Evolutionary conservation across 1,140 invertebrate genomes (phyloP).

Genomic region (Chlorops oryzae): DNA sequence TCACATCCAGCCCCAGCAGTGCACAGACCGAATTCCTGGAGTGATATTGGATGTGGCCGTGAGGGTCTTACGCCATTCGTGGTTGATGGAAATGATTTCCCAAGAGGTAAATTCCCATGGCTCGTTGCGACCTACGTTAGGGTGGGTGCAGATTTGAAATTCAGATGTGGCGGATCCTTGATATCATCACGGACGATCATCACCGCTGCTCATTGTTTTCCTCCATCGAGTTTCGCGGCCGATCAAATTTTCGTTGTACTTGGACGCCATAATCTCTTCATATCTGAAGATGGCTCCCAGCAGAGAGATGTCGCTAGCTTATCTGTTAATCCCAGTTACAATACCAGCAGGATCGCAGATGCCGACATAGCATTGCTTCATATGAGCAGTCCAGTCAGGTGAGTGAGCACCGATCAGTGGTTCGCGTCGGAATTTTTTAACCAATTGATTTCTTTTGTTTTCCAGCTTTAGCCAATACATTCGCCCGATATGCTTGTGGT

Average conservation of each 20-base stretch:
- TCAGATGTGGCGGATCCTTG: constrained; percentile 27
- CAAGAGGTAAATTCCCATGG: constrained; percentile 63
- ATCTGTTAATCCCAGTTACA: constrained; percentile 31
- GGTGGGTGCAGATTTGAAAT: constrained; percentile 7
- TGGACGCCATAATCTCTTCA: constrained; percentile 30
- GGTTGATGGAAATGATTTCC: constrained; percentile 53
- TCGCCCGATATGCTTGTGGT: constrained; percentile 40
- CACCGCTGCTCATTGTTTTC: constrained; percentile 36
- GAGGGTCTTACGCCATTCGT: constrained; percentile 13
- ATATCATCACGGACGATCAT: constrained; percentile 28
- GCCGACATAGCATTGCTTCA: constrained; percentile 34
- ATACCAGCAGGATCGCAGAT: constrained; percentile 24
- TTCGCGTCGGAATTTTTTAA: not conserved
- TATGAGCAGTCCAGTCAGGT: constrained; percentile 20
- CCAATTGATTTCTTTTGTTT: not conserved
- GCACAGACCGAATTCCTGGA: not conserved
- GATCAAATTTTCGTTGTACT: constrained; percentile 24
- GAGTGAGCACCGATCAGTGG: not conserved
- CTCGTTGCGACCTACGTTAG: constrained; percentile 54
- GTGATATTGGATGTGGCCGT: not conserved
- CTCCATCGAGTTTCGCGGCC: not conserved
- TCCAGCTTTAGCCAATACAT: constrained; percentile 21
- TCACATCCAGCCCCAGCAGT: not conserved
- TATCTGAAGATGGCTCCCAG: constrained; percentile 21
- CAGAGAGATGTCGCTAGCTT: constrained; percentile 19